Percentiles rank a stretch among this genome's conserved stretches.
Evolutionary conservation across 1,140 invertebrate species (phyloP).

Genomic region (Camponotus floridanus): DNA sequence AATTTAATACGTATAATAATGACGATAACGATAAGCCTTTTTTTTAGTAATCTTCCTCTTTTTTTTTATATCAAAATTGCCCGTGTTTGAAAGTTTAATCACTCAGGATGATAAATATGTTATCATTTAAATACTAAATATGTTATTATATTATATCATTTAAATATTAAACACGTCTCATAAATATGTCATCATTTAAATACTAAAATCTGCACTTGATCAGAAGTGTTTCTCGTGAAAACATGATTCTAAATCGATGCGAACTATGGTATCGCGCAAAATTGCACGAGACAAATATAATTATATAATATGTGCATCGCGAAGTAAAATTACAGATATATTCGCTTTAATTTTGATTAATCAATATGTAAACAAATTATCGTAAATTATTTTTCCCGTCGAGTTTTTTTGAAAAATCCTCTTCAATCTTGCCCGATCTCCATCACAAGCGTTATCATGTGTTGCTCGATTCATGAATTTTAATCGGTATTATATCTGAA

Average conservation of each 20-base stretch:
- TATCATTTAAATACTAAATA: conserved; percentile 10
- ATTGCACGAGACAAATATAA: background rate
- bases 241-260: conserved; percentile 22
- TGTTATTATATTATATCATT: too few species aligned
- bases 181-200: conserved; percentile 42
- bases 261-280: too few species aligned
- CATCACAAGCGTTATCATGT: conserved; percentile 37
- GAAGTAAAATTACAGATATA: background rate
- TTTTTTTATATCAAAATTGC: background rate
- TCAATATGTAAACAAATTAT: background rate
- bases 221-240: conserved; percentile 3
- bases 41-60: background rate
- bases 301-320: background rate
- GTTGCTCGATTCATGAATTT: conserved; percentile 44
- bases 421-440: conserved; percentile 14
- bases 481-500: conserved; percentile 52
- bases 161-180: background rate
- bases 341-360: conserved; percentile 24
- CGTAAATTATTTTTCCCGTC: conserved; percentile 13
- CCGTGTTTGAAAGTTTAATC: conserved; percentile 15
- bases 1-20: conserved; percentile 9
- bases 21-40: background rate
- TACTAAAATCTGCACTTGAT: background rate
- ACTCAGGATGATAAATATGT: conserved; percentile 26
- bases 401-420: conserved; percentile 1